Evolutionary conservation across 2,797 vertebrate genomes (phyloP), one percentile per base, ranked within the genome.

Genomic region (Pempheris klunzingeri): DNA sequence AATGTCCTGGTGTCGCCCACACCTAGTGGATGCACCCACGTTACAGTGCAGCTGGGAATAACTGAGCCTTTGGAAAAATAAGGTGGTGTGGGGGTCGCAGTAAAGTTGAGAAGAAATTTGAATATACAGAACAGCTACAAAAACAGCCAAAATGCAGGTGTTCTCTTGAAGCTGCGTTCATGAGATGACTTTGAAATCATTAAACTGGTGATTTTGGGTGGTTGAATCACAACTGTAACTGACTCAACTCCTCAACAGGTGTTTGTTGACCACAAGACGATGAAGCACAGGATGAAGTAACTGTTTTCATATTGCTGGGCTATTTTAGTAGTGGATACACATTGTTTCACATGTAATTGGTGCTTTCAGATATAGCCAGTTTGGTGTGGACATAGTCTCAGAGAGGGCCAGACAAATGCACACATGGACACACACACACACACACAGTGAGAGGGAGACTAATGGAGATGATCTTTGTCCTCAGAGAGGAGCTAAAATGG

Each of bases 401-500:
- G 39, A 60, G 55, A 22, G 22, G 39, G 34, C 7, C 10, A 60
- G 2, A 63, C 55, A 66, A 44, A 46, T 30, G 47, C 22, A 50
- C 24, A 65, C 28, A 61, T 15, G 36, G 24, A 30, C 30, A 22
- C 6, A 67, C 47, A 47, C 5, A 46, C 10, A 54, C 26, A n/a
- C 18, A 69, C 12, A 58, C 15, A 74, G 38, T 32, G 26, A 50
- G n/a, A 41, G 34, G 62, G 32, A 75, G 78, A 85, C 67, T 83
- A 80, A 91, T 79, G 41, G 81, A 78, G 75, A 84, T 77, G 83
- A 87, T 81, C 75, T 80, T 69, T 85, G 80, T 88, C 87, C 77
- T 87, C 55, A 58, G 84, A 81, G 84, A 89, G 39, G 61, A 87
- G 82, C 87, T 90, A 88, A 91, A 91, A 87, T 38, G 72, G 74